These are phyloP conservation scores for Perodicticus potto DNA, from an alignment of 2,797 vertebrate genomes.

Conservation along the genomic window DNA sequence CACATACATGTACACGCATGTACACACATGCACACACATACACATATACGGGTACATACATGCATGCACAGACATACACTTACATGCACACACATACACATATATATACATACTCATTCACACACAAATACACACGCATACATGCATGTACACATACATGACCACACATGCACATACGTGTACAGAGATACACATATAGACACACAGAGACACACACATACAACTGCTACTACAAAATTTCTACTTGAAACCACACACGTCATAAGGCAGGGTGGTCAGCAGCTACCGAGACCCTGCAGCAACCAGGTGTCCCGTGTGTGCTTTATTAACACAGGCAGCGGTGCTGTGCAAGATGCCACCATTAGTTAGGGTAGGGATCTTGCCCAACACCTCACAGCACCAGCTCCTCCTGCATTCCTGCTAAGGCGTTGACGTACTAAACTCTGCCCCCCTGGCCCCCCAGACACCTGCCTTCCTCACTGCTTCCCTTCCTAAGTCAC, in stretches of 20 bases:
- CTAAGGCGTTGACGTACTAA: too few relatives aligned
- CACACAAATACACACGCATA: too few relatives aligned
- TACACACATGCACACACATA: neutral
- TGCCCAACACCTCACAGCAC: neutral
- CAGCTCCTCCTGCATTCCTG: neutral
- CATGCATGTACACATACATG: too few relatives aligned
- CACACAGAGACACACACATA: neutral
- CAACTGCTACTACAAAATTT: neutral
- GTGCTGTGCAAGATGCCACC: neutral
- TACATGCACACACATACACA: too few relatives aligned
- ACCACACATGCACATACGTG: too few relatives aligned
- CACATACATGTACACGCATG: too few relatives aligned
- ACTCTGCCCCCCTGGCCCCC: neutral
- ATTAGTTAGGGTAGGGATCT: neutral
- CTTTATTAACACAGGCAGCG: neutral
- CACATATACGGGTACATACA: neutral
- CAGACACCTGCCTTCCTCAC: neutral
- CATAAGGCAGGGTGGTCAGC: neutral
- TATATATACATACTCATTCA: neutral
- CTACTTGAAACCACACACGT: constrained; percentile 6
- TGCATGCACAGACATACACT: neutral
- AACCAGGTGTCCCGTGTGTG: neutral
- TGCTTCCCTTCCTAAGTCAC: neutral
- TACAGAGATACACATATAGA: too few relatives aligned
- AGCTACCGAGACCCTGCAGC: neutral